A percentile compares a stretch with the other conserved stretches of the same genome.
phyloP scores from a whole-genome alignment of 2,113 vertebrate species.

The Caracal caracal region DNA sequence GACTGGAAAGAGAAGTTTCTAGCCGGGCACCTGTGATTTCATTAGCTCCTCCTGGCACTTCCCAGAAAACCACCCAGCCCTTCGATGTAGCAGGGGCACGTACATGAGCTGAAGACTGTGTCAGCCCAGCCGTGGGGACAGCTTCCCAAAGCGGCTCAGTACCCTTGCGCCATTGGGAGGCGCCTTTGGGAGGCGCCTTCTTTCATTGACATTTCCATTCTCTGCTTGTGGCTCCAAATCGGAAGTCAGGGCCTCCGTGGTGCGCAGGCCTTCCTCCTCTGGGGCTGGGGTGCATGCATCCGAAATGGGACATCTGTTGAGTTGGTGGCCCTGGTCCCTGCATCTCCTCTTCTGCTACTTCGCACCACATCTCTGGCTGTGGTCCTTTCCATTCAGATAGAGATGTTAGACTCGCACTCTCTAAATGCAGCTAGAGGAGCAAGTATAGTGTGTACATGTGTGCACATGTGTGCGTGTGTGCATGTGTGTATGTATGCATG shows the following conservation, averaged over 20 bases:
- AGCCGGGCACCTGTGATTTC: constrained; percentile 34
- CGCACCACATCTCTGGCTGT: background rate
- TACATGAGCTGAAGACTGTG: background rate
- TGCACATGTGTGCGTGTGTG: fast-evolving
- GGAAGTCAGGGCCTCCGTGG: background rate
- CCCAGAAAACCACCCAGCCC: constrained; percentile 64
- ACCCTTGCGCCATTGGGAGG: constrained; percentile 3
- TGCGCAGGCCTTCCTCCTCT: background rate
- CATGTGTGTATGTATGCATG: fast-evolving
- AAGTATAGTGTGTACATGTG: background rate
- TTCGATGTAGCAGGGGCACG: background rate
- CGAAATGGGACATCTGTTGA: background rate
- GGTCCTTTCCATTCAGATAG: constrained; percentile 66
- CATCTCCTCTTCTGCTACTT: background rate
- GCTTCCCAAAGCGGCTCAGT: background rate
- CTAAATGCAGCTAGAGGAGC: background rate
- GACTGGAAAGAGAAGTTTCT: background rate
- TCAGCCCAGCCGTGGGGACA: background rate
- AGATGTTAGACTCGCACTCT: constrained; percentile 59
- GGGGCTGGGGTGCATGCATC: background rate
- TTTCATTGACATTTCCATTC: constrained; percentile 48
- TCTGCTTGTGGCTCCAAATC: background rate
- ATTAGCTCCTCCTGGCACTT: constrained; percentile 56
- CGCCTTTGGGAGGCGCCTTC: background rate
- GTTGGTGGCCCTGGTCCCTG: background rate